Base-by-base conservation (phyloP, 2,113 vertebrate species). In the Eulemur rufifrons region DNA sequence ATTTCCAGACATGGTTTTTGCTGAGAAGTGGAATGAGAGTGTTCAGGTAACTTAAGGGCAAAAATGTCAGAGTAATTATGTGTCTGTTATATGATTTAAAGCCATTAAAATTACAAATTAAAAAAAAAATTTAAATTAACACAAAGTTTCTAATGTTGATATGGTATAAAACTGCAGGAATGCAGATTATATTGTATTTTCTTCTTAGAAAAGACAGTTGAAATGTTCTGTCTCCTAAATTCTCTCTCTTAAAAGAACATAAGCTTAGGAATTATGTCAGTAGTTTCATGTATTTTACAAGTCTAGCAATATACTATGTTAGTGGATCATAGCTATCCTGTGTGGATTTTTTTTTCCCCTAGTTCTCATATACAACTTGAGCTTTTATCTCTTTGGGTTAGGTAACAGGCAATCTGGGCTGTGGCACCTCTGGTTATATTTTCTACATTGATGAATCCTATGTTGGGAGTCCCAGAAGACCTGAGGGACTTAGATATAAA, bases 1-100 rank as follows among this genome's bases (percentile, higher is more conserved):
- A 68, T 99, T 99, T 97, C 98, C 99, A 0, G 99, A 99, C 80
- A 50, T 77, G 23, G 11, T 50, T 92, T 99, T 99, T 66, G 95
- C 98, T 37, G 93, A 99, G 47, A 99, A 99, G 25, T 99, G 99
- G 99, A 99, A 99, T 94, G 93, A 97, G 29, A 98, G 98, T 13
- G 4, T 99, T 74, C 98, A 99, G 99, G 99, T 99, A 98, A 93
- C 52, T 91, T 87, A 0, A 88, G 93, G n/a, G 18, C 6, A 86
- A 2, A 88, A 96, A 71, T 82, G 37, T 61, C 47, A 23, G 96
- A 52, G 52, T 85, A 45, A 77, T 85, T 84, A 29, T 95, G 13
- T 94, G 39, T 61, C 39, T 86, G 18, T 18, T 85, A 10, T 85
- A 80, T 39, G 56, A 84, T 76, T 95, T 95, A 95, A 97, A 97